phyloP scores from a whole-genome alignment of 2,113 vertebrate genomes.

The Sebastes fasciatus region DNA sequence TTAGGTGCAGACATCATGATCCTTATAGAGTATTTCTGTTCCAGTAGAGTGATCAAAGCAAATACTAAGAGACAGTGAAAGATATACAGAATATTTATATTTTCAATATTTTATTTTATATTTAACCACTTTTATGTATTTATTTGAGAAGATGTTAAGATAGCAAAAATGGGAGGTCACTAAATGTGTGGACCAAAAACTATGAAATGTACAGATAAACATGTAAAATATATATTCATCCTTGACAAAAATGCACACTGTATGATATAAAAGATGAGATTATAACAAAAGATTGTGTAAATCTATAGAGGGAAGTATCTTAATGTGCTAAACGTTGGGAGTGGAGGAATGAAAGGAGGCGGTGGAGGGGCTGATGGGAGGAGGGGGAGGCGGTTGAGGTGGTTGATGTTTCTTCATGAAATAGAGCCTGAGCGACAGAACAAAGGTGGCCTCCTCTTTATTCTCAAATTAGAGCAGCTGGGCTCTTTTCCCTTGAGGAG shows the following conservation, averaged over 20 bases:
- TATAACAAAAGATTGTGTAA: not conserved
- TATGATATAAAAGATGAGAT: not conserved
- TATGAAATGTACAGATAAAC: not conserved
- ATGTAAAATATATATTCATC: not conserved
- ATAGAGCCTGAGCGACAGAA: slow-evolving; percentile 61
- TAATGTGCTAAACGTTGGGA: not conserved
- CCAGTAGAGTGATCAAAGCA: not conserved
- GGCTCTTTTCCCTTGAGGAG: slow-evolving; percentile 70
- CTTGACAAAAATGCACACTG: not conserved
- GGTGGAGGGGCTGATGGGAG: not conserved
- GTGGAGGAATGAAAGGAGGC: slow-evolving; percentile 56
- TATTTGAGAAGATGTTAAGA: not conserved
- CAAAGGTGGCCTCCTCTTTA: slow-evolving; percentile 88
- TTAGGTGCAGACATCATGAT: not conserved
- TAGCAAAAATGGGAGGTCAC: not conserved
- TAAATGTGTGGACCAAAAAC: not conserved
- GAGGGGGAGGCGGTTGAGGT: slow-evolving; percentile 60
- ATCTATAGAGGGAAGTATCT: not conserved
- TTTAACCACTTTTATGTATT: not conserved
- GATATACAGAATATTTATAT: not conserved
- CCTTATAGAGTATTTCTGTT: not conserved
- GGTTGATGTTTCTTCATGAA: slow-evolving; percentile 65
- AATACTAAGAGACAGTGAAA: not conserved
- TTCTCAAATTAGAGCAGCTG: slow-evolving; percentile 91
- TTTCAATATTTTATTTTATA: not conserved